Base-by-base conservation (phyloP, 2,113 vertebrate genomes). In the Siniperca knerii region DNA sequence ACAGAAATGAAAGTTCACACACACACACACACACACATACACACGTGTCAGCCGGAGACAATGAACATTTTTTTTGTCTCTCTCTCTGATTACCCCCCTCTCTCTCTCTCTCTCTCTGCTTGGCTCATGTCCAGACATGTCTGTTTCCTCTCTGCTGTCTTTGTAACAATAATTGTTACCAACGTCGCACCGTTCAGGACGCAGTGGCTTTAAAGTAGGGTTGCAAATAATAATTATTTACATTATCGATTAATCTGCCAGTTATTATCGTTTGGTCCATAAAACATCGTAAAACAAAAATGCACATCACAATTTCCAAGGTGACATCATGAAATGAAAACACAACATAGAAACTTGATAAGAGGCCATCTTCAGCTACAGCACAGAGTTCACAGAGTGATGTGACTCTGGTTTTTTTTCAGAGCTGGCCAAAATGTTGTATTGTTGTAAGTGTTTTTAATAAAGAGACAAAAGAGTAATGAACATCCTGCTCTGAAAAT, bases 41-140 rank as follows among this genome's bases (percentile, higher is more conserved):
- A 77, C 82, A 79, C 15, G 15, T 21, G 42, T 50, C 87, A 81
- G 35, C 33, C 12, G 33, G 40, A 84, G 33, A 89, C 76, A 86
- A 83, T 73, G 71, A 52, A 25, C 44, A 65, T 69, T 80, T 42
- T 61, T 40, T 46, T 12, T 46, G 52, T 75, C 54, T 78, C 68
- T 65, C 55, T 52, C 64, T 54, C 52, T 8, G 7, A 46, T 46
- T 11, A 46, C 10, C 65, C 29, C 12, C 37, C 54, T 46, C 42
- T 75, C 52, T 44, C 16, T 29, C 2, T 16, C 42, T 35, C 61
- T 75, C 3, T 10, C 72, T n/a, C 21, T 60, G 8, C 48, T 42
- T 0, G 10, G 42, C 15, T 74, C 55, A 66, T 81, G 83, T 62
- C 69, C 73, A 60, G 70, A 73, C 86, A 70, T 73, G 84, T 86